These are phyloP conservation scores for Marmota flaviventris DNA, from an alignment of 2,113 vertebrate genomes.

Conservation along the genomic window DNA sequence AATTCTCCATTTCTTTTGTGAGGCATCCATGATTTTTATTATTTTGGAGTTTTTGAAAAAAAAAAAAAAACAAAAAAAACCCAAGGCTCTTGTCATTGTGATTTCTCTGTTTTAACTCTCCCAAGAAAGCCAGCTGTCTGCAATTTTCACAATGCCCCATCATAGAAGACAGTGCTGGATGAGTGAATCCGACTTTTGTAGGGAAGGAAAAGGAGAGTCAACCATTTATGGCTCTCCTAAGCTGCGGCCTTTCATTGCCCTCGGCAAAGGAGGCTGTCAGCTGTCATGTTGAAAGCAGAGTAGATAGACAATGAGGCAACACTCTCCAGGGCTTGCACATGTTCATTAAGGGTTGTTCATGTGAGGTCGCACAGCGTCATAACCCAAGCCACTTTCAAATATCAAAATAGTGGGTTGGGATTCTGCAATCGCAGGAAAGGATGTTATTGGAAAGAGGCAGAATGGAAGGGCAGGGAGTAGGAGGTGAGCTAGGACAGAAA, in stretches of 20 bases:
- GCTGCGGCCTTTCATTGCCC: slow-evolving; percentile 4
- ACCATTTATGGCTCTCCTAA: background rate
- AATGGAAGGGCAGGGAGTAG: slow-evolving; percentile 54
- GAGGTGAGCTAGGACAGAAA: slow-evolving; percentile 30
- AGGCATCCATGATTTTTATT: background rate
- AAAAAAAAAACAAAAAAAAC: background rate
- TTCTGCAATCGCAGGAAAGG: slow-evolving; percentile 43
- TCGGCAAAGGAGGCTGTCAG: background rate
- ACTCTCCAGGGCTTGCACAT: background rate
- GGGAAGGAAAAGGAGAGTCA: background rate
- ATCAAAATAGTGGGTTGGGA: slow-evolving; percentile 21
- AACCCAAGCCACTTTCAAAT: slow-evolving; percentile 44
- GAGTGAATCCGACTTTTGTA: background rate
- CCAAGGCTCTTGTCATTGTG: background rate
- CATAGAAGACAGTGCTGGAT: background rate
- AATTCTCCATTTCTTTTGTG: background rate
- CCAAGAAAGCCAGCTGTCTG: slow-evolving; percentile 13
- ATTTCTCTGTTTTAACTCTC: slow-evolving; percentile 58
- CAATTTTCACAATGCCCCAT: slow-evolving; percentile 14
- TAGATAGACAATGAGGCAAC: background rate
- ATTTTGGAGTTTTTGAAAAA: slow-evolving; percentile 9
- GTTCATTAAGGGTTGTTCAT: background rate
- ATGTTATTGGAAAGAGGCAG: background rate
- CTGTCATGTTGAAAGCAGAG: slow-evolving; percentile 38
- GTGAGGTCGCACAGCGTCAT: background rate